A percentile compares a stretch with the other conserved stretches of the same genome.
phyloP scores from a whole-genome alignment of 2,888 invertebrate genomes.

The Augochlorella aurata region DNA sequence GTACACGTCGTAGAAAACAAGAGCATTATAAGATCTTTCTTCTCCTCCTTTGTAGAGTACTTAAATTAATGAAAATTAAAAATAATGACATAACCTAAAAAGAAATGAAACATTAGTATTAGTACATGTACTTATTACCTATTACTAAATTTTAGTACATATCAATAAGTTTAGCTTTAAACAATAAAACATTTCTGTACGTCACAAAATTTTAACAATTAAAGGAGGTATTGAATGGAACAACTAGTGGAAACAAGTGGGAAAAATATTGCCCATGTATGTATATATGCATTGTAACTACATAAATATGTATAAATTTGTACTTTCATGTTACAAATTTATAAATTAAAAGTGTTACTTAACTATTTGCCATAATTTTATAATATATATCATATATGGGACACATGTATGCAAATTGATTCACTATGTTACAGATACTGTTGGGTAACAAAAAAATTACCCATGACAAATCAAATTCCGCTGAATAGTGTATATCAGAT shows the following conservation, averaged over 20 bases:
- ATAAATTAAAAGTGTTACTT: conserved; percentile 15
- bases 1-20: conserved; percentile 27
- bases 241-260: not conserved
- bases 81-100: conserved; percentile 16
- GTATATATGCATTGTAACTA: not conserved
- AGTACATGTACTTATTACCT: not conserved
- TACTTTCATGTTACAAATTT: conserved; percentile 1
- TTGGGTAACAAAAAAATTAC: conserved; percentile 26
- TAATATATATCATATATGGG: conserved; percentile 17
- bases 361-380: conserved; percentile 36
- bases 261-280: not conserved
- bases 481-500: conserved; percentile 20
- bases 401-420: conserved; percentile 47
- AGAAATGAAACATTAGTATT: conserved; percentile 19
- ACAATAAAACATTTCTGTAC: conserved; percentile 6
- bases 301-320: conserved; percentile 15
- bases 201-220: not conserved
- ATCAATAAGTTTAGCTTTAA: not conserved
- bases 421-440: conserved; percentile 15
- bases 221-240: not conserved
- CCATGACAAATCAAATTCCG: conserved; percentile 18
- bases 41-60: conserved; percentile 23
- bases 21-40: conserved; percentile 40
- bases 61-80: conserved; percentile 25
- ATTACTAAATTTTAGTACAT: not conserved